phyloP scores from a whole-genome alignment of 2,888 invertebrate genomes.

The Microchrysa polita region DNA sequence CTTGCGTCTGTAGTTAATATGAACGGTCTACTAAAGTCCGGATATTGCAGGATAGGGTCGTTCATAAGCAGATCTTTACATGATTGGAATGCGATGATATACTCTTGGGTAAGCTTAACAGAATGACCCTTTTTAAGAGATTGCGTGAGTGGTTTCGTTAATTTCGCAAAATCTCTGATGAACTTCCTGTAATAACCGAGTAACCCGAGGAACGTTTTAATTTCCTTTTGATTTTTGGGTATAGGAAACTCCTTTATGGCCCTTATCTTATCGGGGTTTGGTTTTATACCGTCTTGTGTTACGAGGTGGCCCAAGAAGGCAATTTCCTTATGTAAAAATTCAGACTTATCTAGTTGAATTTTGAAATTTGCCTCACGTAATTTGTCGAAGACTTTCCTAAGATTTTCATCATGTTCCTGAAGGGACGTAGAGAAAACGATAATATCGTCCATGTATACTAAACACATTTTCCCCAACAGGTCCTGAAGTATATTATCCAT shows the following conservation, averaged over 20 bases:
- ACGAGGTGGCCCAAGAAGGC: constrained; percentile 55
- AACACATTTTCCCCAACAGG: constrained; percentile 47
- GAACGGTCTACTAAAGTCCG: constrained; percentile 57
- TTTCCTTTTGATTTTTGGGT: constrained; percentile 49
- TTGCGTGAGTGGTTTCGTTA: constrained; percentile 49
- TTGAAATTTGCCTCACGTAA: constrained; percentile 52
- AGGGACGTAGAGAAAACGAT: constrained; percentile 54
- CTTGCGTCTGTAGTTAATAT: constrained; percentile 56
- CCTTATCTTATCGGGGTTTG: constrained; percentile 50
- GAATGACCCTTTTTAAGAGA: constrained; percentile 43
- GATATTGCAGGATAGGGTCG: constrained; percentile 58
- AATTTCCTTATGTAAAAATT: constrained; percentile 54
- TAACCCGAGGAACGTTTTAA: constrained; percentile 50
- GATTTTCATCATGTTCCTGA: constrained; percentile 53
- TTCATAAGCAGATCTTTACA: constrained; percentile 47
- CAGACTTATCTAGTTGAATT: constrained; percentile 54
- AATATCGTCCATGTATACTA: constrained; percentile 55
- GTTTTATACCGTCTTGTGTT: neutral
- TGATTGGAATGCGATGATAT: constrained; percentile 44
- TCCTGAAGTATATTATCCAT: constrained; percentile 52
- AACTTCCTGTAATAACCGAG: constrained; percentile 52
- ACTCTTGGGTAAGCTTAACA: constrained; percentile 26
- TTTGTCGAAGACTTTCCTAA: constrained; percentile 52
- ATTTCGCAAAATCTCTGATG: constrained; percentile 48
- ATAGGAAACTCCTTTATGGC: no score